These are phyloP conservation scores for Spea bombifrons DNA, from an alignment of 2,113 vertebrate genomes.

Conservation along the genomic window DNA sequence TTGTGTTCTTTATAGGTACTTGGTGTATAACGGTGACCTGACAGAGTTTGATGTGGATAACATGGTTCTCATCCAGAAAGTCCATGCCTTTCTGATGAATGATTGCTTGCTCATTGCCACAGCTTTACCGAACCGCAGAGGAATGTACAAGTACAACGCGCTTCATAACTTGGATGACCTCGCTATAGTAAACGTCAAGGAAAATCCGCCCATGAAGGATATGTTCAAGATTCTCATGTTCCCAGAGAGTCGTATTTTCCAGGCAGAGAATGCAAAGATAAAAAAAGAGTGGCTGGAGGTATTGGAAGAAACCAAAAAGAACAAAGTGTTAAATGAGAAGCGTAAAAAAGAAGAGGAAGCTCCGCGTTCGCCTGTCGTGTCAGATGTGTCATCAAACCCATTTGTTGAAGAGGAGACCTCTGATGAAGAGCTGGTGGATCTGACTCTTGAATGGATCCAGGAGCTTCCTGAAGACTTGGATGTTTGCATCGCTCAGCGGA, in stretches of 20 bases:
- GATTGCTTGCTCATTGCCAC: slow-evolving; percentile 92
- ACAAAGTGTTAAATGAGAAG: slow-evolving; percentile 76
- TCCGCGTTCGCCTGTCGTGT: slow-evolving; percentile 53
- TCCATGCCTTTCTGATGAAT: slow-evolving; percentile 96
- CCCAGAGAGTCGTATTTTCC: slow-evolving; percentile 94
- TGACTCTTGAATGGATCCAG: slow-evolving; percentile 91
- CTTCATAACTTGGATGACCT: slow-evolving; percentile 89
- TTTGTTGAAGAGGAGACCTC: slow-evolving; percentile 62
- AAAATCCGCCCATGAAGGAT: slow-evolving; percentile 97
- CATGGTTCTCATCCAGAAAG: slow-evolving; percentile 90
- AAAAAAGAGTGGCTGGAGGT: slow-evolving; percentile 98
- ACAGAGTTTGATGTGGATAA: slow-evolving; percentile 91
- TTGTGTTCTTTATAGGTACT: slow-evolving; percentile 60
- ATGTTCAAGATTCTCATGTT: slow-evolving; percentile 99
- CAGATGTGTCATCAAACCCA: slow-evolving; percentile 76
- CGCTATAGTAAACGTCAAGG: slow-evolving; percentile 94
- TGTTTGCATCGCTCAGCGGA: slow-evolving; percentile 93
- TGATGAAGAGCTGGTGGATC: slow-evolving; percentile 75
- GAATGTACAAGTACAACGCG: slow-evolving; percentile 85
- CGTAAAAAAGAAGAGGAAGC: slow-evolving; percentile 76
- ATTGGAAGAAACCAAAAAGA: slow-evolving; percentile 92
- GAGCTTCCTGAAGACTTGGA: slow-evolving; percentile 94
- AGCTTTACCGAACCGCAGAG: slow-evolving; percentile 84
- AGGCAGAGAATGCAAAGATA: slow-evolving; percentile 96
- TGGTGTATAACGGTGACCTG: slow-evolving; percentile 95